Conservation (phyloP, 2,888 invertebrate genomes). For the Pegoplata infirma region DNA sequence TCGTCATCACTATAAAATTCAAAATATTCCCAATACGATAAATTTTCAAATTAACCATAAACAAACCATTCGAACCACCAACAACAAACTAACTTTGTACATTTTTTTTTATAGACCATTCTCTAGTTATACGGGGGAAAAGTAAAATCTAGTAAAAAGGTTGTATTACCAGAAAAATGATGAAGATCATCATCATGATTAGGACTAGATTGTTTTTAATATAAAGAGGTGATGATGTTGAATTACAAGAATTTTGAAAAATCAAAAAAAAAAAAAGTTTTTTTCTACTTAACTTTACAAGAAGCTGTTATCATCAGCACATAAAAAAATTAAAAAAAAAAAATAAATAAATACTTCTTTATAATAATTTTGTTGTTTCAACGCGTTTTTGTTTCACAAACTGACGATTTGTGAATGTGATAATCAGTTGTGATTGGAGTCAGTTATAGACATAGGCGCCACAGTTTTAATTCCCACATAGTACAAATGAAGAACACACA, state of each 20-base stretch:
- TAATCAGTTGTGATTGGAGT: conserved; percentile 47
- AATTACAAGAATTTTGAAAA: conserved; percentile 9
- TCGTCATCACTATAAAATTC: neutral
- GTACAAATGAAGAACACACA: conserved; percentile 50
- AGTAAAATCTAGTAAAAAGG: neutral
- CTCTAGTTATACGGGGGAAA: neutral
- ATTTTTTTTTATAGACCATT: neutral
- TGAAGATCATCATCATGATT: neutral
- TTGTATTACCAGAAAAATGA: neutral
- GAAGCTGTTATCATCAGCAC: conserved; percentile 48
- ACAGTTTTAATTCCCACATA: conserved; percentile 57
- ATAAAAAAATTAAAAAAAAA: too few species aligned
- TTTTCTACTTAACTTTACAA: conserved; percentile 30
- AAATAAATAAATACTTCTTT: conserved; percentile 29
- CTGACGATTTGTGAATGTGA: conserved; percentile 51
- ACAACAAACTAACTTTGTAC: neutral
- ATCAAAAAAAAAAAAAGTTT: too few species aligned
- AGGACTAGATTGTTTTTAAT: conserved; percentile 18
- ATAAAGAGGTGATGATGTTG: conserved; percentile 39
- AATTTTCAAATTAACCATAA: conserved; percentile 28
- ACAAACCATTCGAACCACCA: too few species aligned
- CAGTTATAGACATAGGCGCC: conserved; percentile 48
- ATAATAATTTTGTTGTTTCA: too few species aligned
- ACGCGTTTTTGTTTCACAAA: neutral
- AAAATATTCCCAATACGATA: neutral